phyloP scores from a whole-genome alignment of 2,888 invertebrate species.

The Archips xylosteana region DNA sequence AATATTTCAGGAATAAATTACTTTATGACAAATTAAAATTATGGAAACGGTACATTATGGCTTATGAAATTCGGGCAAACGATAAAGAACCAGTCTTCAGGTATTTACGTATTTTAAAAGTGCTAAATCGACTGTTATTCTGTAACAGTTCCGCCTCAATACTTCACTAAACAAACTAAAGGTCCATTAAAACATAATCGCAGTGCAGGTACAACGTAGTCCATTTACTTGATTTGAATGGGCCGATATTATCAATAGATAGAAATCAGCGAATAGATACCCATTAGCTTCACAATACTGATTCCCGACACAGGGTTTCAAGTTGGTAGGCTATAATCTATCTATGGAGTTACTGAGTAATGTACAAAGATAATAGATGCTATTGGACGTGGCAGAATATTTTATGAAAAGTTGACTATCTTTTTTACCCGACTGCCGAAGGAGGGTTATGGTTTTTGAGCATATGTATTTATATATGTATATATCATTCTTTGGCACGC shows the following conservation, averaged over 20 bases:
- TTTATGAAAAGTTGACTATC: no score
- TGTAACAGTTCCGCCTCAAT: slow-evolving; percentile 12
- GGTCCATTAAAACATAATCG: slow-evolving; percentile 51
- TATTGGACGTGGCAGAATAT: no score
- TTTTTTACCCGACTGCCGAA: no score
- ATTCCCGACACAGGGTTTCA: slow-evolving; percentile 38
- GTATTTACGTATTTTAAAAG: slow-evolving; percentile 2
- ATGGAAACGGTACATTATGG: no score
- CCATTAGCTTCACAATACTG: slow-evolving; percentile 67
- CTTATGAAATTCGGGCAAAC: no score
- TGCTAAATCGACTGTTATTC: slow-evolving; percentile 22
- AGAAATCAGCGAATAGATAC: slow-evolving; percentile 72
- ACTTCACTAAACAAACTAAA: slow-evolving; percentile 47
- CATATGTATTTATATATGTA: no score
- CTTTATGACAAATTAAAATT: no score
- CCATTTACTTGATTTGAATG: slow-evolving; percentile 69
- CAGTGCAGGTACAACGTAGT: slow-evolving; percentile 19
- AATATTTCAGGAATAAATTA: no score
- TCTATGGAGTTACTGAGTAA: neutral
- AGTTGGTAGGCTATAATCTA: neutral
- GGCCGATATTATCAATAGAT: slow-evolving; percentile 70
- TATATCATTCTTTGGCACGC: no score
- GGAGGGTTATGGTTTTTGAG: no score
- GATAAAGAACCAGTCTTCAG: no score
- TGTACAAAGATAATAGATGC: no score